Percentiles rank a stretch among this genome's conserved stretches.
phyloP scores from a whole-genome alignment of 2,113 vertebrate genomes.

The rat (Rattus norvegicus) region DNA sequence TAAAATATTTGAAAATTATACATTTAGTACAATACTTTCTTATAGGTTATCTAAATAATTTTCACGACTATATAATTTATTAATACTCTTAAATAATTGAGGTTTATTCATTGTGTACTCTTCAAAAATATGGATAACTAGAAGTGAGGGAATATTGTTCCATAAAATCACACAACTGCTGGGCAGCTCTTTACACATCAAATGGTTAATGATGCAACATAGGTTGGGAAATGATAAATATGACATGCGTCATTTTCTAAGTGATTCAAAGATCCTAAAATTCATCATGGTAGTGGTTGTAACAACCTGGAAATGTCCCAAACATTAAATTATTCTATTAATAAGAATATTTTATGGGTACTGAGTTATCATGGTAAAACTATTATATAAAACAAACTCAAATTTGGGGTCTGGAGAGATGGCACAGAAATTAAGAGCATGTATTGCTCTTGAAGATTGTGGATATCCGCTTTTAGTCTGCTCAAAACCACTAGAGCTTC shows the following conservation, averaged over 20 bases:
- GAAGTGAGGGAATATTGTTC: neutral
- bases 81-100: neutral
- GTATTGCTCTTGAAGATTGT: neutral
- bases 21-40: neutral
- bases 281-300: neutral
- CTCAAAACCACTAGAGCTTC: neutral
- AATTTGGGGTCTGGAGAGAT: neutral
- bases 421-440: neutral
- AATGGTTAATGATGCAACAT: neutral
- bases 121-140: neutral
- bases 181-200: neutral
- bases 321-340: neutral
- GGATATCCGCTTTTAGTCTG: no score
- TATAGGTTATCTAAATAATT: neutral
- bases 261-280: slow-evolving; percentile 8
- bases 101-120: neutral
- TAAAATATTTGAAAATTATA: neutral
- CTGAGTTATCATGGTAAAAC: neutral
- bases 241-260: neutral
- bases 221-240: neutral
- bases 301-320: neutral
- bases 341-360: neutral
- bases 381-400: neutral
- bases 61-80: neutral
- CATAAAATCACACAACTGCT: neutral